Conservation (phyloP, 2,797 vertebrate genomes). For the Carapus acus region DNA sequence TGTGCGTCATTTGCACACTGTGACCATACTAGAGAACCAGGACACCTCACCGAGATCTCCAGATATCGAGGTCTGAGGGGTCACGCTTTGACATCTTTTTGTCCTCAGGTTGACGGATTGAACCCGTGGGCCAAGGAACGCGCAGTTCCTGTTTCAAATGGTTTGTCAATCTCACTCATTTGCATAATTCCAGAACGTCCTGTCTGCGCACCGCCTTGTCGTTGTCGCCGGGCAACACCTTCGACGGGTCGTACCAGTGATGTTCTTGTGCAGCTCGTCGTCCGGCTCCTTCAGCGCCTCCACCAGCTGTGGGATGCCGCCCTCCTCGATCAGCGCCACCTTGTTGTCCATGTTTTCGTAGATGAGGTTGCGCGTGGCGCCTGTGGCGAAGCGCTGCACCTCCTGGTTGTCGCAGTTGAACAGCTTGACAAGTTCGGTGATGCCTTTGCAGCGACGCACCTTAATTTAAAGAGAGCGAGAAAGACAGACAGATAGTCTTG, state of each 20-base stretch:
- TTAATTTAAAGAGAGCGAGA: slow-evolving; percentile 34
- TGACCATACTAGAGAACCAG: no score
- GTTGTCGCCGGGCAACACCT: no score
- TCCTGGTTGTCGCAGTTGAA: slow-evolving; percentile 83
- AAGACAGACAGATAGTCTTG: no score
- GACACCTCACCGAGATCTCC: no score
- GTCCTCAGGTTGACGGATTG: neutral
- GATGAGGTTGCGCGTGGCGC: slow-evolving; percentile 91
- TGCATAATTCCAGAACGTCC: neutral
- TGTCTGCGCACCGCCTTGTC: no score
- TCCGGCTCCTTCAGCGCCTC: slow-evolving; percentile 74
- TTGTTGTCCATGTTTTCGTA: slow-evolving; percentile 90
- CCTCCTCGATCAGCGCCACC: slow-evolving; percentile 78
- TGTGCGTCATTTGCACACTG: no score
- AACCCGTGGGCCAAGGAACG: neutral
- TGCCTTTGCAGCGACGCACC: slow-evolving; percentile 79
- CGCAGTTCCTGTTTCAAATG: slow-evolving; percentile 2
- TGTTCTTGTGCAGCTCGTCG: slow-evolving; percentile 88
- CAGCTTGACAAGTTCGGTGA: slow-evolving; percentile 78
- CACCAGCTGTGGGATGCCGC: slow-evolving; percentile 81
- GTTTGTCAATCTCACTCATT: neutral
- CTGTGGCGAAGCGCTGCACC: slow-evolving; percentile 88
- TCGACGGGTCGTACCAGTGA: slow-evolving; percentile 76
- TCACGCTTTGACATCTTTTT: no score
- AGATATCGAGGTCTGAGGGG: no score